Base-by-base conservation (phyloP, 2,888 invertebrate species). In the Alsophila aescularia region DNA sequence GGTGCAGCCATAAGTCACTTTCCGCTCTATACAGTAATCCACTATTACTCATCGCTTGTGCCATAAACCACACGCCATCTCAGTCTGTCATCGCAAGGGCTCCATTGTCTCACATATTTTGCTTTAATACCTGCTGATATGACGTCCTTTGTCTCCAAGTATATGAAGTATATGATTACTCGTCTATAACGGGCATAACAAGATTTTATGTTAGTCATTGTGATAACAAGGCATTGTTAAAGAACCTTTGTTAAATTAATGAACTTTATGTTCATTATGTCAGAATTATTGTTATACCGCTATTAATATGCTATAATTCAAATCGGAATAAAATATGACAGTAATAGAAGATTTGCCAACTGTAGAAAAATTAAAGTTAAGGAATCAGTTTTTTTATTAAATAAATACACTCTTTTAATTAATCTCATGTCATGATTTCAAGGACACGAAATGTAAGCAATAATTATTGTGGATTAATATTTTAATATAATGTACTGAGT, bases 31-130 rank as follows among this genome's bases (percentile, higher is more conserved):
- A n/a, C n/a, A 21, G 6, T 5, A 21, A 21, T 21, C 3, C 21
- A 21, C 21, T 21, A 21, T 21, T n/a, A n/a, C n/a, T n/a, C n/a
- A 21, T 21, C 6, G 29, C n/a, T 29, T 29, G 2, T 29, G n/a
- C 29, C 4, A 10, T 1, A 2, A 9, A 10, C 29, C 10, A 8
- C 10, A n/a, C n/a, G 10, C 10, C 29, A 29, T 29, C 29, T 2
- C 29, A 29, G 29, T 29, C 10, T 29, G 29, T 10, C 29, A 29
- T 29, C n/a, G 8, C 24, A 29, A 15, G 6, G 15, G 27, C 12
- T 41, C 49, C 27, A 49, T 49, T 49, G 49, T 49, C 15, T 49
- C 6, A 31, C 47, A 24, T 41, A 15, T 40, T 35, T 35, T 15
- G 24, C 14, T 40, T 34, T 45, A 44, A 49, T 41, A 49, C 35